Evolutionary conservation across 2,797 vertebrate species (phyloP).

Genomic region (Sphenodon punctatus): DNA sequence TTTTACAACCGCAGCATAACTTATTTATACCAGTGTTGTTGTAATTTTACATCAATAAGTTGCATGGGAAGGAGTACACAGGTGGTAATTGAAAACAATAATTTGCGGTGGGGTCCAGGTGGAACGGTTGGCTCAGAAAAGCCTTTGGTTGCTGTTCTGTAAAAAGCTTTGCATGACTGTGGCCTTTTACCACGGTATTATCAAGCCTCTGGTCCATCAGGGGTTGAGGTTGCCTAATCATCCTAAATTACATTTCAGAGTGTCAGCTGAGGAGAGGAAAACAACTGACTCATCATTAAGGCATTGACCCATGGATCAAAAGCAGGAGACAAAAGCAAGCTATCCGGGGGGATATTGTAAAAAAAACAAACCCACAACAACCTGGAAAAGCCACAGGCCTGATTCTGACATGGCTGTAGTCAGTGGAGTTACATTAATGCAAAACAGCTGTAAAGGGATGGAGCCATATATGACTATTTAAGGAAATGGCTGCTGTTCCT

Average conservation of each 20-base stretch:
- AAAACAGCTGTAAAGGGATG: neutral
- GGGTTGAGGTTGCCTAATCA: neutral
- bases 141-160: slow-evolving; percentile 47
- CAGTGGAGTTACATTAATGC: neutral
- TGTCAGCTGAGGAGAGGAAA: neutral
- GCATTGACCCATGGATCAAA: neutral
- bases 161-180: neutral
- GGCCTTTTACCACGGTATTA: slow-evolving; percentile 26
- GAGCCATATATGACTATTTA: no score
- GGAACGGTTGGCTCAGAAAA: slow-evolving; percentile 73
- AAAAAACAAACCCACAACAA: no score
- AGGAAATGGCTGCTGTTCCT: no score
- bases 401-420: no score
- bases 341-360: neutral
- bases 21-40: slow-evolving; percentile 84
- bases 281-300: neutral
- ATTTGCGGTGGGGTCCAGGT: slow-evolving; percentile 81
- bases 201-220: neutral
- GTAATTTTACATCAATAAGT: slow-evolving; percentile 86
- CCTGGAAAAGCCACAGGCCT: neutral
- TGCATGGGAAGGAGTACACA: slow-evolving; percentile 83
- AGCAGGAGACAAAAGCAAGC: fast-evolving
- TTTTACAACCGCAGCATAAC: slow-evolving; percentile 84
- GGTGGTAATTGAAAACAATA: slow-evolving; percentile 85
- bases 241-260: slow-evolving; percentile 12